These are phyloP conservation scores for Sinonovacula constricta DNA, from an alignment of 1,140 invertebrate genomes.

Conservation along the genomic window DNA sequence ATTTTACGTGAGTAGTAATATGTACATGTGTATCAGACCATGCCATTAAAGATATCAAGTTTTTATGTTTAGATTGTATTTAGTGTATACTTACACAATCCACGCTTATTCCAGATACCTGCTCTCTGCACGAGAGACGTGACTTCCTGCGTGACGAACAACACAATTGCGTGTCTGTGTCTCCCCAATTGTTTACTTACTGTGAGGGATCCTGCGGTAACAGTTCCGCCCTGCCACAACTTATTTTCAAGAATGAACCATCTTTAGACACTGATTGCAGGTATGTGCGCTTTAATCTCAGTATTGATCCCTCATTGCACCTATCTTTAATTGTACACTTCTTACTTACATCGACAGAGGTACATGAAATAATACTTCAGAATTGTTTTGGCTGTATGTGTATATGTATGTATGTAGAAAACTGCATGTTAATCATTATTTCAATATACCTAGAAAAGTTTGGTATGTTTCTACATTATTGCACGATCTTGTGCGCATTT, in stretches of 20 bases:
- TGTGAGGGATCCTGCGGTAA: constrained; percentile 45
- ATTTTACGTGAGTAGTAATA: too few relatives aligned
- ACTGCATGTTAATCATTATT: not conserved
- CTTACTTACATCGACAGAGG: too few relatives aligned
- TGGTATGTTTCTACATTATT: not conserved
- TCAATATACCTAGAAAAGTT: not conserved
- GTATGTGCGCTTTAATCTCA: too few relatives aligned
- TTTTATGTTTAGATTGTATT: too few relatives aligned
- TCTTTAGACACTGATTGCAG: constrained; percentile 31
- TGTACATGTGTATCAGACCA: too few relatives aligned
- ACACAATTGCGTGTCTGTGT: constrained; percentile 17
- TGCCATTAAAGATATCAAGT: too few relatives aligned
- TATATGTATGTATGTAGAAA: not conserved
- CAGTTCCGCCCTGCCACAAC: constrained; percentile 14
- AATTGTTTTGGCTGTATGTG: not conserved
- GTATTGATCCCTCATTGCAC: too few relatives aligned
- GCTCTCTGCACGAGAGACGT: not conserved
- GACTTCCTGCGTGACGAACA: constrained; percentile 23
- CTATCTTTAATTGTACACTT: too few relatives aligned
- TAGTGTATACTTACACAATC: not conserved
- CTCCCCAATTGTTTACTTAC: constrained; percentile 22
- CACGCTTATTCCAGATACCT: constrained; percentile 14
- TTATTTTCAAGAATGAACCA: not conserved
- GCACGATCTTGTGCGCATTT: too few relatives aligned
- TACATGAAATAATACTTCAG: not conserved